Evolutionary conservation across 2,113 vertebrate genomes (phyloP).

Genomic region (Microcebus tavaratra): DNA sequence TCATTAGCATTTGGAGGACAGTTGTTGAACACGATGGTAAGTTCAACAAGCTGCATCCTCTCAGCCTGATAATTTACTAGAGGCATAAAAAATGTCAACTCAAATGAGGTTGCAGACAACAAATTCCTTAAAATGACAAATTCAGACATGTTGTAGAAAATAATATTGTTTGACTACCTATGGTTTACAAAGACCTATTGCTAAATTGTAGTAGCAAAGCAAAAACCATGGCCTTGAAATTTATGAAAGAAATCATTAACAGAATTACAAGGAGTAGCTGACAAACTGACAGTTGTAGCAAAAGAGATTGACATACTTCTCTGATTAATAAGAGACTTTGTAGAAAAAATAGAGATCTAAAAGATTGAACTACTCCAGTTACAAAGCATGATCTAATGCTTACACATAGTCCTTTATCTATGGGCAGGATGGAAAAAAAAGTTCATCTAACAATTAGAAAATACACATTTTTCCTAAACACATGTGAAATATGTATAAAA

Average conservation of each 20-base stretch:
- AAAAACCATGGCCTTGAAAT: background rate
- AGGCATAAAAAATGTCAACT: slow-evolving; percentile 33
- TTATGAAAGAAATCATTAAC: background rate
- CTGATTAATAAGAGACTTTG: background rate
- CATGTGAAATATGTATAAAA: background rate
- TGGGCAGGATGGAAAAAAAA: background rate
- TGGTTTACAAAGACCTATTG: background rate
- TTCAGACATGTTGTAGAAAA: slow-evolving; percentile 1
- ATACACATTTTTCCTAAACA: background rate
- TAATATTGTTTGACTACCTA: background rate
- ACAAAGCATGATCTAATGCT: background rate
- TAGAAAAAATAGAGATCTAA: background rate
- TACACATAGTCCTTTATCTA: background rate
- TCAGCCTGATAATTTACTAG: background rate
- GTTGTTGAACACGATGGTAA: background rate
- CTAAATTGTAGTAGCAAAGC: background rate
- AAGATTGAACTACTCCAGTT: background rate
- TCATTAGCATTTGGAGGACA: background rate
- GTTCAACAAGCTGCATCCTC: background rate
- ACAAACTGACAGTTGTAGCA: background rate
- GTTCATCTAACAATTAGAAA: background rate
- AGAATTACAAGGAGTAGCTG: background rate
- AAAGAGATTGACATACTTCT: background rate
- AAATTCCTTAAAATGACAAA: slow-evolving; percentile 35
- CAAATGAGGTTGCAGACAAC: background rate